Base-by-base conservation (phyloP, 1,140 invertebrate species). In the Pseudomyrmex sp. region DNA sequence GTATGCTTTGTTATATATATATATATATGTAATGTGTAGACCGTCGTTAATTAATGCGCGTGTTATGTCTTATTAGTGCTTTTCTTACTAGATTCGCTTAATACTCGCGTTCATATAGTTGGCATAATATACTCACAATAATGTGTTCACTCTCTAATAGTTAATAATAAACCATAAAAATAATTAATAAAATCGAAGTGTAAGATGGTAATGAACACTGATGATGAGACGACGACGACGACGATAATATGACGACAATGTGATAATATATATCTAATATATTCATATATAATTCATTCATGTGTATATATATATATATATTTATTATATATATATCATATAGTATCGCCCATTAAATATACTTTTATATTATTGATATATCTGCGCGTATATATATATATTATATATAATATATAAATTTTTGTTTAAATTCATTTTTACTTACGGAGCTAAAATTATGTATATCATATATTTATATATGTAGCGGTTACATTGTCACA, bases 301-400 rank as follows among this genome's bases (percentile, higher is more conserved):
- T 66, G 18, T 66, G n/a, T 77, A 12, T 76, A 66, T 75, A 74
- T 54, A 44, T 48, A 70, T 72, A 62, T 65, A 68, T 74, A 50
- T 35, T 54, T 85, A 88, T 91, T 88, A 70, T 77, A 26, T 85
- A 68, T 59, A 77, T 88, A 46, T 70, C 44, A 82, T 91, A 91
- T 88, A 80, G 79, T 88, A 88, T 91, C 74, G 88, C 87, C 68
- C 88, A 83, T 92, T 92, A 91, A 90, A 92, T 92, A 92, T 92
- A 91, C 70, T 90, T 90, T 92, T 91, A 90, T 91, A 91, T 92
- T 92, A 92, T 92, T 89, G 89, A 85, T 91, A 82, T 86, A 79
- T 88, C 70, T 85, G 35, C 65, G 52, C 59, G 65, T 85, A 85
- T 90, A 73, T 87, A 82, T 89, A 87, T 89, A 90, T 90, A 90